Base-by-base conservation (phyloP, 2,797 vertebrate species). In the Xiphorhynchus erythropygius region DNA sequence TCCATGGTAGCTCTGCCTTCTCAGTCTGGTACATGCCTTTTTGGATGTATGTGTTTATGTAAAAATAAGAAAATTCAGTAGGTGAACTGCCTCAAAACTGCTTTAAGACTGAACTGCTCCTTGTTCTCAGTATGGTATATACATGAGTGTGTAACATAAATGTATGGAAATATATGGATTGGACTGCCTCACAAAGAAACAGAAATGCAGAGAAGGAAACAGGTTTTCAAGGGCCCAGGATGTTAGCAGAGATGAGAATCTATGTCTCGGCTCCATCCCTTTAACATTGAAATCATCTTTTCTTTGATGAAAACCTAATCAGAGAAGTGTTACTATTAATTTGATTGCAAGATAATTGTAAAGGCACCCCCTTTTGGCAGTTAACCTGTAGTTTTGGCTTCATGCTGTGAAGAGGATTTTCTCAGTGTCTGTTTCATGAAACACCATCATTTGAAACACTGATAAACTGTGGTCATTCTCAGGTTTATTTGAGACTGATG, bases 401-500 rank as follows among this genome's bases (percentile, higher is more conserved):
- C 28, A 6, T 44, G 37, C 32, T 92, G 71, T 74, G 68, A 64
- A 22, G 11, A n/a, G 32, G n/a, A 37, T 47, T 81, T 83, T 69
- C 44, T 78, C 50, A 47, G 55, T 57, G n/a, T 52, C 28, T 69
- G 7, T 77, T 91, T 86, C 17, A 12, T 49, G 39, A 67, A 69
- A 53, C 32, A 41, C 39, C 10, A 4, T 84, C 17, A 53, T 78
- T 24, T 80, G 27, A 91, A 91, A 70, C 25, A 39, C 56, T 33
- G 71, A 37, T 30, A 24, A 68, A 33, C 50, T 41, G 39, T 89
- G 93, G 37, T 57, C 37, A 13, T 60, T 60, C 62, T 81, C 28
- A 23, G 53, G 50, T 95, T 96, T 88, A 82, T 93, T 91, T 71
- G n/a, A 89, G 57, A 50, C 59, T 57, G 55, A 67, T 30, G 16